These are phyloP conservation scores for Epinotia brunnichana DNA, from an alignment of 2,888 invertebrate species.

Conservation along the genomic window DNA sequence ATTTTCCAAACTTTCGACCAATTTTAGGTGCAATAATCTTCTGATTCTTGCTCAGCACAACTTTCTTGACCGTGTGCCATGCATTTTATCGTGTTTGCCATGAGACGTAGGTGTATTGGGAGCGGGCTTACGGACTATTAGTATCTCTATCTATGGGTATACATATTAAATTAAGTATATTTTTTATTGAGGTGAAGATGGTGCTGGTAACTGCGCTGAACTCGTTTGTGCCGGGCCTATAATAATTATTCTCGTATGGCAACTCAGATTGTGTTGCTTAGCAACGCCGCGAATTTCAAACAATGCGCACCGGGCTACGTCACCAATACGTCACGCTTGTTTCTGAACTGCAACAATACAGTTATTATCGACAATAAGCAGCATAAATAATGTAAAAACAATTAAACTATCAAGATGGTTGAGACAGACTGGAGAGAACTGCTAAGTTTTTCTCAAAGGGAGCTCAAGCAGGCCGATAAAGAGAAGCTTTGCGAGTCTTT, in stretches of 20 bases:
- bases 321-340: slow-evolving; percentile 7
- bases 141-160: too few species aligned
- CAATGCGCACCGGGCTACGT: slow-evolving; percentile 11
- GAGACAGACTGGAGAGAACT: slow-evolving; percentile 85
- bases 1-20: too few species aligned
- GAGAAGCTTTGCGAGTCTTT: slow-evolving; percentile 85
- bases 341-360: background rate
- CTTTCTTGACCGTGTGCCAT: too few species aligned
- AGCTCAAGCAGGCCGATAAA: slow-evolving; percentile 84
- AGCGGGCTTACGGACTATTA: too few species aligned
- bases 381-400: slow-evolving; percentile 5
- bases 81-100: too few species aligned
- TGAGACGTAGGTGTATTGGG: too few species aligned
- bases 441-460: slow-evolving; percentile 79
- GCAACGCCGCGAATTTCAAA: slow-evolving; percentile 56
- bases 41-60: too few species aligned
- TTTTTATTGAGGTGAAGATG: too few species aligned
- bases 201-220: too few species aligned
- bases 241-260: background rate
- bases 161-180: too few species aligned
- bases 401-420: slow-evolving; percentile 59
- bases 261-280: slow-evolving; percentile 56
- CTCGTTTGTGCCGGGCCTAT: background rate
- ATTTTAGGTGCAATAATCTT: too few species aligned
- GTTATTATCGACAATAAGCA: background rate